A percentile compares a stretch with the other conserved stretches of the same genome.
Conservation (phyloP, 2,888 invertebrate genomes). For the Leptopterna dolabrata region DNA sequence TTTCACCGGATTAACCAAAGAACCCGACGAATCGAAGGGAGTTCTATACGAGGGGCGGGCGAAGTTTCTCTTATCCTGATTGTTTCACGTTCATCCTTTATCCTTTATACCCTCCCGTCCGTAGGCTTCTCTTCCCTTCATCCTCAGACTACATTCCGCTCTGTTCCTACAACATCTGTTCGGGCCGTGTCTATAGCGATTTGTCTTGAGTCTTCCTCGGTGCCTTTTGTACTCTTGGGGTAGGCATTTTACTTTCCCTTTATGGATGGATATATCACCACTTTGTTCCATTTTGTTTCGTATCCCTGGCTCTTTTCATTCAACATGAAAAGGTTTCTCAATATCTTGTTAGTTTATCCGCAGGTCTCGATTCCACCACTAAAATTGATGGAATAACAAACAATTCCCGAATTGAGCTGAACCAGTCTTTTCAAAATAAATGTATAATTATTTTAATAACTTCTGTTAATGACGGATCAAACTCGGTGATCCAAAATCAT, state of each 20-base stretch:
- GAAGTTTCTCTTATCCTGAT: constrained; percentile 17
- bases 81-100: constrained; percentile 14
- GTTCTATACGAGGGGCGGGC: not conserved
- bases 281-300: not conserved
- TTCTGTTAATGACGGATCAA: too few species aligned
- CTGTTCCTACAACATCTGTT: constrained; percentile 4
- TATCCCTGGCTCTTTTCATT: not conserved
- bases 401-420: too few species aligned
- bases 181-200: not conserved
- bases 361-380: too few species aligned
- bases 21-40: not conserved
- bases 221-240: not conserved
- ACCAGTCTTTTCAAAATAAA: too few species aligned
- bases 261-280: not conserved
- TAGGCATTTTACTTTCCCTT: not conserved
- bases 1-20: constrained; percentile 6
- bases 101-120: not conserved
- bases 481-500: too few species aligned
- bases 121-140: not conserved
- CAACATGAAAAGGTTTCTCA: not conserved
- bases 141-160: not conserved
- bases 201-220: not conserved
- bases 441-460: too few species aligned
- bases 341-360: too few species aligned
- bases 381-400: too few species aligned